These are phyloP conservation scores for Orycteropus afer DNA, from an alignment of 2,113 vertebrate genomes.

Conservation along the genomic window DNA sequence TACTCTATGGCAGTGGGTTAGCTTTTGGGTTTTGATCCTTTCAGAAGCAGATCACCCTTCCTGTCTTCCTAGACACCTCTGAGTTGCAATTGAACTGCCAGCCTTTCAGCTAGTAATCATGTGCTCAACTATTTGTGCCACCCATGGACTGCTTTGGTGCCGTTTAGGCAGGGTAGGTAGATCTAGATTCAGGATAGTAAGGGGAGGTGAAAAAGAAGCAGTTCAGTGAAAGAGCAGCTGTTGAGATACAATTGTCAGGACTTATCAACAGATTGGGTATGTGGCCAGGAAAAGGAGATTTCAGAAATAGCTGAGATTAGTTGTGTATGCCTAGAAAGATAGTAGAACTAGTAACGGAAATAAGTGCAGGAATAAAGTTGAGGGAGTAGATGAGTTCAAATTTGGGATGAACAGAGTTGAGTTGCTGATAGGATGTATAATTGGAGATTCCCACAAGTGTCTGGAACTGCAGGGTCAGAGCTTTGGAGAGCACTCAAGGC, in stretches of 20 bases:
- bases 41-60: no score
- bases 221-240: not conserved
- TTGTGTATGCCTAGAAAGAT: not conserved
- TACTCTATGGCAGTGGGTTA: no score
- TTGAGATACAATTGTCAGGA: not conserved
- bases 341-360: not conserved
- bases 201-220: not conserved
- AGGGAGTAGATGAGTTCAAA: not conserved
- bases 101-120: not conserved
- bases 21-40: no score
- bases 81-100: not conserved
- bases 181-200: constrained; percentile 6
- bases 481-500: not conserved
- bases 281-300: not conserved
- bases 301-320: constrained; percentile 14
- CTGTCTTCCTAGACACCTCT: no score
- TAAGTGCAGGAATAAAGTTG: not conserved
- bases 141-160: not conserved
- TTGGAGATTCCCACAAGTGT: not conserved
- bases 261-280: not conserved
- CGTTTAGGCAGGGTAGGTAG: not conserved
- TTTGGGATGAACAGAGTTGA: constrained; percentile 24
- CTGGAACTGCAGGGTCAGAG: not conserved
- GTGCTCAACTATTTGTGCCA: not conserved
- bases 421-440: not conserved